phyloP scores from a whole-genome alignment of 1,140 invertebrate species.

The Idris sp. region DNA sequence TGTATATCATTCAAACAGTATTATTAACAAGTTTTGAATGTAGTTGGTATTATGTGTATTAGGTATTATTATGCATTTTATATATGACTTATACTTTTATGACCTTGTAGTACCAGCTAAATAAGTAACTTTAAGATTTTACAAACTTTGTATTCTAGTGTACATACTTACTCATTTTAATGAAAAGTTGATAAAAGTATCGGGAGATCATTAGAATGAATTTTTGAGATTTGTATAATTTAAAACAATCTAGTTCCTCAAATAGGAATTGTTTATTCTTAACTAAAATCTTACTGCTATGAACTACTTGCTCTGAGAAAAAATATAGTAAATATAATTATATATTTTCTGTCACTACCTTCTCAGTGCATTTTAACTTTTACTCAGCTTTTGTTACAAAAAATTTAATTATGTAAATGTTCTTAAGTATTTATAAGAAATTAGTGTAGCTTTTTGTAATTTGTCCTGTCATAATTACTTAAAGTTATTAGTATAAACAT shows the following conservation, averaged over 20 bases:
- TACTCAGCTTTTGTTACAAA: neutral
- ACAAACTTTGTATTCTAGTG: neutral
- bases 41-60: neutral
- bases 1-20: conserved; percentile 11
- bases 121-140: too few relatives aligned
- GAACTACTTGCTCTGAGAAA: too few relatives aligned
- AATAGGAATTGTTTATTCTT: conserved; percentile 2
- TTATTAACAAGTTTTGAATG: conserved; percentile 11
- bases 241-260: conserved; percentile 3
- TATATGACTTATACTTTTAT: too few relatives aligned
- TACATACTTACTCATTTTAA: neutral
- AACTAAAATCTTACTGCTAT: too few relatives aligned
- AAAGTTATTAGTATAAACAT: conserved; percentile 15
- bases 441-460: neutral
- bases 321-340: too few relatives aligned
- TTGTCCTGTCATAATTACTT: conserved; percentile 29
- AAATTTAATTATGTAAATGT: too few relatives aligned
- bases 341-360: too few relatives aligned
- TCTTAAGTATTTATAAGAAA: neutral
- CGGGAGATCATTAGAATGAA: neutral
- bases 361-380: too few relatives aligned
- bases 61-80: too few relatives aligned
- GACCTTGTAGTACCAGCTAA: too few relatives aligned
- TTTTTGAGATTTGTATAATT: neutral
- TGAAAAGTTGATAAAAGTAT: neutral